Percentiles rank a stretch among this genome's conserved stretches.
Evolutionary conservation across 2,797 vertebrate species (phyloP).

Genomic region (Chrysocyon brachyurus): DNA sequence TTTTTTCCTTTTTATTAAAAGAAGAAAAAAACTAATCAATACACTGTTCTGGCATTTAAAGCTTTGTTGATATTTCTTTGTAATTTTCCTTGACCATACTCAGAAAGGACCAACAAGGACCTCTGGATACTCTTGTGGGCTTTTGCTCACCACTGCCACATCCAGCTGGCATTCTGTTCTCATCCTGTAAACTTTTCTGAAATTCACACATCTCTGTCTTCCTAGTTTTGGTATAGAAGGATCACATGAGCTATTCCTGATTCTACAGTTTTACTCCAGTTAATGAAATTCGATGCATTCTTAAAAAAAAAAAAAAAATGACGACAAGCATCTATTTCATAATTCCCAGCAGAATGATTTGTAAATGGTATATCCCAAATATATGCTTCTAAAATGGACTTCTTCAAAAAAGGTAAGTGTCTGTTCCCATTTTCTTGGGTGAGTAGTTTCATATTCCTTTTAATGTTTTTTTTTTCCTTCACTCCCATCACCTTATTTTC

Average conservation of each 20-base stretch:
- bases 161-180: neutral
- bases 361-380: neutral
- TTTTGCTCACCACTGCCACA: neutral
- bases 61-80: neutral
- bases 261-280: neutral
- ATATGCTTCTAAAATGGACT: neutral
- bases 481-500: neutral
- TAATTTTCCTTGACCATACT: neutral
- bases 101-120: neutral
- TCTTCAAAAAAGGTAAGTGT: neutral
- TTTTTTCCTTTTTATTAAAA: constrained; percentile 33
- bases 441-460: neutral
- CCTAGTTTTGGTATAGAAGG: neutral
- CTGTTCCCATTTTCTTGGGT: neutral
- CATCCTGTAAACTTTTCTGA: neutral
- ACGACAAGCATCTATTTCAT: neutral
- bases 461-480: neutral
- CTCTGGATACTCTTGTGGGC: too few relatives aligned
- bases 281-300: neutral
- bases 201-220: neutral
- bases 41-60: neutral
- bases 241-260: neutral
- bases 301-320: neutral
- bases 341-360: neutral
- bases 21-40: constrained; percentile 43